Percentiles rank a stretch among this genome's conserved stretches.
Conservation (phyloP, 53 echinoderm and acorn worm species). For the Apostichopus leukothele region DNA sequence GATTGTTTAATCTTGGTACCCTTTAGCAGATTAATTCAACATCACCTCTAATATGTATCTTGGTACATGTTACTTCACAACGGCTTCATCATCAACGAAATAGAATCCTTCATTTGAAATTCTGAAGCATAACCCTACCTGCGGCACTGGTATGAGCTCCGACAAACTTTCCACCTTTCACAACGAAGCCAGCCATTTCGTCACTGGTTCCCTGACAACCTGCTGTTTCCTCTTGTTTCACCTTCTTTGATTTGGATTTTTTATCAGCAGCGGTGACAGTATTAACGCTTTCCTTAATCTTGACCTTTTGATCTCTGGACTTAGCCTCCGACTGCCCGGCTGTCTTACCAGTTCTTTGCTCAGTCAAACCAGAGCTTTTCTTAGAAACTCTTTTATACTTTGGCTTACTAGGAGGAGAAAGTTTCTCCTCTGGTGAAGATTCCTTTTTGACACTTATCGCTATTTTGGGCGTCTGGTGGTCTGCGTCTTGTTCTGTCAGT, state of each 20-base stretch:
- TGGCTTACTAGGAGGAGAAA: neutral
- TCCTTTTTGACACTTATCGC: neutral
- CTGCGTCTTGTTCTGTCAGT: neutral
- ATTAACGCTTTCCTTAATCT: too few species aligned
- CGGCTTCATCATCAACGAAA: too few species aligned
- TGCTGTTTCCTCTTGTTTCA: neutral
- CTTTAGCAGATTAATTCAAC: too few species aligned
- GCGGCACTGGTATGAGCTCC: conserved; percentile 89
- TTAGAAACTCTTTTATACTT: neutral
- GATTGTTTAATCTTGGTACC: neutral
- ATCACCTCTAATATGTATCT: too few species aligned
- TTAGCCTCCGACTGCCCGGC: neutral
- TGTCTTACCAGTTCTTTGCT: neutral
- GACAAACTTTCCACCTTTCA: conserved; percentile 72
- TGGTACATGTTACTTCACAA: too few species aligned
- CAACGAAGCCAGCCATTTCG: conserved; percentile 42
- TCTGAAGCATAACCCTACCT: conserved; percentile 45
- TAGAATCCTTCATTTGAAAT: too few species aligned
- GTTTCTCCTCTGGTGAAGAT: neutral
- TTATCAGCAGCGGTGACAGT: too few species aligned
- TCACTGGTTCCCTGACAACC: neutral
- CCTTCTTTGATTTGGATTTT: neutral
- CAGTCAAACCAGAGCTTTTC: neutral
- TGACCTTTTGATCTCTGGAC: neutral
- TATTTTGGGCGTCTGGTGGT: neutral